A percentile compares a stretch with the other conserved stretches of the same genome.
Evolutionary conservation across 2,797 vertebrate genomes (phyloP).

Genomic region (Sibirionetta formosa): DNA sequence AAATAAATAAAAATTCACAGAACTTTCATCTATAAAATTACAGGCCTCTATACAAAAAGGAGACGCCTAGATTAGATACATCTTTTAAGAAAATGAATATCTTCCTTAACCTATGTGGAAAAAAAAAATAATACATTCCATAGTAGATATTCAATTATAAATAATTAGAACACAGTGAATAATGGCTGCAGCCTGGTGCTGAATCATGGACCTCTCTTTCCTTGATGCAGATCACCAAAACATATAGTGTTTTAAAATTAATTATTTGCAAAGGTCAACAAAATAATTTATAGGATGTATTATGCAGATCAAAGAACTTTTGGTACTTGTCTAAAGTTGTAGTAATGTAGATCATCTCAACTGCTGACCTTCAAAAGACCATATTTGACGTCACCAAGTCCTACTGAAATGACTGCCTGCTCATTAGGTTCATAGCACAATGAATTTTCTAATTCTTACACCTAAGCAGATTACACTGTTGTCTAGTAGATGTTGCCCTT

Average conservation of each 20-base stretch:
- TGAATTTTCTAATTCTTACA: constrained; percentile 60
- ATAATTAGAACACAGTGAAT: background rate
- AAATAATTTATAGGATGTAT: constrained; percentile 59
- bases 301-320: constrained; percentile 66
- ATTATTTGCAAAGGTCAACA: constrained; percentile 71
- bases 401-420: constrained; percentile 50
- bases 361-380: constrained; percentile 79
- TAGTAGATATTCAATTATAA: background rate
- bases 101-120: background rate
- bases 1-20: background rate
- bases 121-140: background rate
- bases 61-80: background rate
- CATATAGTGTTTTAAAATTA: constrained; percentile 49
- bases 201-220: background rate
- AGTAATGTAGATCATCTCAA: constrained; percentile 65
- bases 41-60: background rate
- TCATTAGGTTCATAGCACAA: constrained; percentile 47
- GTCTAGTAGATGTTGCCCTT: constrained; percentile 66
- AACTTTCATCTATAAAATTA: background rate
- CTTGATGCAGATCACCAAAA: background rate
- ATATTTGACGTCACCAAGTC: constrained; percentile 62
- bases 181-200: background rate
- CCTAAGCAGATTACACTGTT: constrained; percentile 50
- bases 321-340: constrained; percentile 61
- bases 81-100: background rate